phyloP scores from a whole-genome alignment of 2,888 invertebrate genomes.

The Microctonus brassicae region DNA sequence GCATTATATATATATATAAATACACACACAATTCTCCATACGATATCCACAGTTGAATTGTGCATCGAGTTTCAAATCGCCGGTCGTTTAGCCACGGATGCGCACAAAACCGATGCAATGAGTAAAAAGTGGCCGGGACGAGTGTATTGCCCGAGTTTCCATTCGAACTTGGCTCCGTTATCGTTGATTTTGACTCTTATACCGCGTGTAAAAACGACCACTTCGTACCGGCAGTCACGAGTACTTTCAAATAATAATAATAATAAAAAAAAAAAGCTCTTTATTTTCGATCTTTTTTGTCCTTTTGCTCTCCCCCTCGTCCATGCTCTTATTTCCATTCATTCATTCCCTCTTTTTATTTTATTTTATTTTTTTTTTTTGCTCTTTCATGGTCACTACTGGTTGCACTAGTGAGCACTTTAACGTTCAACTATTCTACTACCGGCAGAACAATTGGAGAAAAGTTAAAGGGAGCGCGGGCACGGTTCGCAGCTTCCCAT shows the following conservation, averaged over 20 bases:
- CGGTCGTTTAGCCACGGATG: conserved; percentile 27
- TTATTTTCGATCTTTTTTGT: not conserved
- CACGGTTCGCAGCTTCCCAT: conserved; percentile 45
- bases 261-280: conserved; percentile 7
- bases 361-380: not conserved
- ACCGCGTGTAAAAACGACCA: conserved; percentile 42
- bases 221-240: conserved; percentile 24
- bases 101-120: conserved; percentile 16
- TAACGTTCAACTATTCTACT: conserved; percentile 54
- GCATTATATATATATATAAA: too few species aligned
- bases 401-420: conserved; percentile 47
- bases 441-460: conserved; percentile 54
- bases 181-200: conserved; percentile 35
- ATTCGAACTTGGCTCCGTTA: conserved; percentile 33
- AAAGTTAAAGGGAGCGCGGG: conserved; percentile 48
- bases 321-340: conserved; percentile 7
- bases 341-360: conserved; percentile 8
- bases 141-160: conserved; percentile 35
- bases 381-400: conserved; percentile 43
- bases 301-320: conserved; percentile 20
- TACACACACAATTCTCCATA: not conserved
- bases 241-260: conserved; percentile 9
- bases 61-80: conserved; percentile 22
- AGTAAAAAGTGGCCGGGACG: conserved; percentile 10
- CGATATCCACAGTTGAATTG: not conserved